A percentile compares a stretch with the other conserved stretches of the same genome.
These are phyloP conservation scores for Diachasma alloeum DNA, from an alignment of 1,140 invertebrate genomes.

Conservation along the genomic window DNA sequence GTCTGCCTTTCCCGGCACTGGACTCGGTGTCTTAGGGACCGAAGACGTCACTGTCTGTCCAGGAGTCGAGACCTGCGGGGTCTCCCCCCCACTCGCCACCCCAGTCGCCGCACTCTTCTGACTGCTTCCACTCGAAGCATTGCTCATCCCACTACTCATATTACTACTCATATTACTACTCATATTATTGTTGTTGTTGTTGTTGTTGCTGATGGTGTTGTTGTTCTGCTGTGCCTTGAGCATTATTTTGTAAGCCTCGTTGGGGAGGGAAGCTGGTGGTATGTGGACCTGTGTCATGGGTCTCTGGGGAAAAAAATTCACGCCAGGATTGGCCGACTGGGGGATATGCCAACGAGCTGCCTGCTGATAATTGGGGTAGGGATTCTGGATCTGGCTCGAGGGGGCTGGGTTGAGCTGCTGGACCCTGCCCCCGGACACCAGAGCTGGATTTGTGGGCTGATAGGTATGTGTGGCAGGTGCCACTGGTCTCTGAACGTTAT, in stretches of 20 bases:
- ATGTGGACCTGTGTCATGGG: neutral
- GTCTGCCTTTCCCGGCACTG: slow-evolving; percentile 60
- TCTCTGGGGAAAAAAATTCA: slow-evolving; percentile 45
- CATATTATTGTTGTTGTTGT: slow-evolving; percentile 33
- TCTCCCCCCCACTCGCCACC: slow-evolving; percentile 33
- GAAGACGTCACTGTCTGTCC: slow-evolving; percentile 73
- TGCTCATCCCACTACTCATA: slow-evolving; percentile 6
- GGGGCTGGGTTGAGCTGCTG: slow-evolving; percentile 40
- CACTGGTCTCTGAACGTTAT: slow-evolving; percentile 37
- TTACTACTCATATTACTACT: slow-evolving; percentile 30
- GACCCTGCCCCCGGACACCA: slow-evolving; percentile 50
- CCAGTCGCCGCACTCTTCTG: slow-evolving; percentile 28
- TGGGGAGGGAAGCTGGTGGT: slow-evolving; percentile 32
- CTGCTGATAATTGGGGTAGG: slow-evolving; percentile 34
- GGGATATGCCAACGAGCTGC: slow-evolving; percentile 61
- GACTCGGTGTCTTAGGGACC: slow-evolving; percentile 83
- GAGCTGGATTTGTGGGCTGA: slow-evolving; percentile 45
- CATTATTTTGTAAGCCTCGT: slow-evolving; percentile 74
- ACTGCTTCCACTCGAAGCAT: slow-evolving; percentile 17
- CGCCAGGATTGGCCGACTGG: slow-evolving; percentile 51
- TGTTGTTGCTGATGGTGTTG: slow-evolving; percentile 47
- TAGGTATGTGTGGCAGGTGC: slow-evolving; percentile 47
- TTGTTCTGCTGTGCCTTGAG: slow-evolving; percentile 64
- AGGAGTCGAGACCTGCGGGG: slow-evolving; percentile 26
- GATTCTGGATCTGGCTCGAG: neutral